phyloP scores from a whole-genome alignment of 2,797 vertebrate species.

The Melanotaenia nigrans region DNA sequence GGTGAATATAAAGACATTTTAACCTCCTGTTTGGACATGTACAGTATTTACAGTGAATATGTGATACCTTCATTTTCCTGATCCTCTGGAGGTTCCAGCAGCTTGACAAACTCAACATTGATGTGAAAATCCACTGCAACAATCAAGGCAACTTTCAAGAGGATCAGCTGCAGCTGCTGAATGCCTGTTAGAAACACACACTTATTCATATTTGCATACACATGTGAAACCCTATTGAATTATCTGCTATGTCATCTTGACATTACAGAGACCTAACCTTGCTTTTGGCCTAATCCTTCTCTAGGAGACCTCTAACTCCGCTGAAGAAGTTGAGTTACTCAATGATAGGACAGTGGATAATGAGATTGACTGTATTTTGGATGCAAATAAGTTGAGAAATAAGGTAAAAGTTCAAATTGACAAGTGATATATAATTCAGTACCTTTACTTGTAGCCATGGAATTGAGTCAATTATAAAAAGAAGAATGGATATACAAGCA shows the following conservation, averaged over 20 bases:
- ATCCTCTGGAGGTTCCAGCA: conserved; percentile 93
- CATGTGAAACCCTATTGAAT: neutral
- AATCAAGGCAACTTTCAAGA: conserved; percentile 95
- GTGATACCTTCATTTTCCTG: conserved; percentile 92
- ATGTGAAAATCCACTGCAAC: conserved; percentile 95
- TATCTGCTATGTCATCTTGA: conserved; percentile 5
- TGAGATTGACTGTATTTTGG: too few relatives aligned
- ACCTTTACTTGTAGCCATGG: neutral
- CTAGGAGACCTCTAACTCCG: too few relatives aligned
- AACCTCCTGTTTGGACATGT: conserved; percentile 19
- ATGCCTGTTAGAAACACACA: conserved; percentile 85
- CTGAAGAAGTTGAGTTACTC: too few relatives aligned
- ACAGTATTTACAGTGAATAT: neutral
- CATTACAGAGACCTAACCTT: neutral
- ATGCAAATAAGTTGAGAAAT: too few relatives aligned
- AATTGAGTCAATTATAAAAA: neutral
- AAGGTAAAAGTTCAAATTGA: too few relatives aligned
- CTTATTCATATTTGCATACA: conserved; percentile 19
- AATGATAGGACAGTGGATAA: too few relatives aligned
- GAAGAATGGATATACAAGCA: neutral
- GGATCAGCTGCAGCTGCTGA: conserved; percentile 94
- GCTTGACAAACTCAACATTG: conserved; percentile 93
- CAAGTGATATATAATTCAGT: too few relatives aligned
- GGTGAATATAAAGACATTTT: conserved; percentile 3
- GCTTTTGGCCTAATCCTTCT: too few relatives aligned